Conservation (phyloP, 2,888 invertebrate species). For the Deroplatys truncata region DNA sequence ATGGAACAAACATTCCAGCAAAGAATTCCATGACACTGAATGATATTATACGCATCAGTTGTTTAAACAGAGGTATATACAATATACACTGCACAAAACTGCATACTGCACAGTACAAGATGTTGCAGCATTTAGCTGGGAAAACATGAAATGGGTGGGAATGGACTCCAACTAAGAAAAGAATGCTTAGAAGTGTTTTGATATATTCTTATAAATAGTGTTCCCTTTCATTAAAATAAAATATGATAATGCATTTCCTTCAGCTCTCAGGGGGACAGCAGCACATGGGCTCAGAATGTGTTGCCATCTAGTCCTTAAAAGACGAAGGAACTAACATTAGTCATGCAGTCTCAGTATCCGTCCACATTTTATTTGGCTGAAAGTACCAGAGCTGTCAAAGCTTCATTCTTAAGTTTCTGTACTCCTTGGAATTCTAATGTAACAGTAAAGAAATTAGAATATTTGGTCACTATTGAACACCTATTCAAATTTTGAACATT, state of each 20-base stretch:
- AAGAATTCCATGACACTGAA: neutral
- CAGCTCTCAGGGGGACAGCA: neutral
- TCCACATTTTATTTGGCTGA: neutral
- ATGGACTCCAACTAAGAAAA: neutral
- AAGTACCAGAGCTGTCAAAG: neutral
- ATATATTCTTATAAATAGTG: neutral
- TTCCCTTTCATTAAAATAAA: neutral
- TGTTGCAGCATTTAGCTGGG: neutral
- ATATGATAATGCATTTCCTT: neutral
- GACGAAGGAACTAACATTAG: neutral
- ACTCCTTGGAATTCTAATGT: neutral
- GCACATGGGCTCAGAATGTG: slow-evolving; percentile 18
- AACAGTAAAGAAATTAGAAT: neutral
- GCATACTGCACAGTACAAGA: neutral
- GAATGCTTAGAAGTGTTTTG: neutral
- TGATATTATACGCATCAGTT: neutral
- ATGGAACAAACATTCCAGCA: neutral
- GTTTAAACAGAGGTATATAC: neutral
- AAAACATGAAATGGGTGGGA: neutral
- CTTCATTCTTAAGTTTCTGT: neutral
- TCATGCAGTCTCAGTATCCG: neutral
- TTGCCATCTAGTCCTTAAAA: neutral
- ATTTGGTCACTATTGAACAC: neutral
- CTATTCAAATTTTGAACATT: slow-evolving; percentile 8
- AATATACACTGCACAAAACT: neutral